A percentile compares a stretch with the other conserved stretches of the same genome.
These are phyloP conservation scores for Elysia crispata DNA, from an alignment of 2,888 invertebrate species.

Conservation along the genomic window DNA sequence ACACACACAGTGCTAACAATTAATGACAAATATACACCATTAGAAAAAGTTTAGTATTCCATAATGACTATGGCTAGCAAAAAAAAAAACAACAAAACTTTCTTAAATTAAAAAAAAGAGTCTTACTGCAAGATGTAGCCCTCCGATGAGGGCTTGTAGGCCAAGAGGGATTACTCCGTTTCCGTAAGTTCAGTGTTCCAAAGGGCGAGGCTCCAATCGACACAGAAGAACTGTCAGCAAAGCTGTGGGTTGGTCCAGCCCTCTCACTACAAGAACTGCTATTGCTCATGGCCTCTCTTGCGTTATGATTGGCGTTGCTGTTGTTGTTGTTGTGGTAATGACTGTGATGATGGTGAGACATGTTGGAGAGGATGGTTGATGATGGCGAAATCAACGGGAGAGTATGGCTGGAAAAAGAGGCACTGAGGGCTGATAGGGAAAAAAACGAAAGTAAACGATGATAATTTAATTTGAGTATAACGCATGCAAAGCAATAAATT, in stretches of 20 bases:
- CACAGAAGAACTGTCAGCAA: conserved; percentile 31
- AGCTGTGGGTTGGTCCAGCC: conserved; percentile 23
- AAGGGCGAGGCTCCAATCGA: conserved; percentile 52
- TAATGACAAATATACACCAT: background rate
- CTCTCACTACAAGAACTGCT: background rate
- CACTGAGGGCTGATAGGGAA: conserved; percentile 46
- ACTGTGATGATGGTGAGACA: conserved; percentile 50
- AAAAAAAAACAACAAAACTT: no score
- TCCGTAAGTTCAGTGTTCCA: conserved; percentile 56
- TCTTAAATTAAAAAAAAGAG: background rate
- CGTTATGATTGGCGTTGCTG: background rate
- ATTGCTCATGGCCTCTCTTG: background rate
- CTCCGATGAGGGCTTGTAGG: conserved; percentile 54
- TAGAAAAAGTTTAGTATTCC: no score
- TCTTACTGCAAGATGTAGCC: conserved; percentile 62
- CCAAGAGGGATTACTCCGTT: conserved; percentile 36
- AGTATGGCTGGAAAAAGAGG: conserved; percentile 55
- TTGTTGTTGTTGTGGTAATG: conserved; percentile 51
- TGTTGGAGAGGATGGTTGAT: conserved; percentile 58
- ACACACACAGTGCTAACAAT: no score
- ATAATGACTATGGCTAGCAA: no score
- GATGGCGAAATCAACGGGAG: conserved; percentile 58
- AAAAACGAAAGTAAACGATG: no score
- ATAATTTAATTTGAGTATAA: no score
- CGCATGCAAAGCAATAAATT: no score